Conservation (phyloP, 2,797 vertebrate genomes). For the Sphaeramia orbicularis region DNA sequence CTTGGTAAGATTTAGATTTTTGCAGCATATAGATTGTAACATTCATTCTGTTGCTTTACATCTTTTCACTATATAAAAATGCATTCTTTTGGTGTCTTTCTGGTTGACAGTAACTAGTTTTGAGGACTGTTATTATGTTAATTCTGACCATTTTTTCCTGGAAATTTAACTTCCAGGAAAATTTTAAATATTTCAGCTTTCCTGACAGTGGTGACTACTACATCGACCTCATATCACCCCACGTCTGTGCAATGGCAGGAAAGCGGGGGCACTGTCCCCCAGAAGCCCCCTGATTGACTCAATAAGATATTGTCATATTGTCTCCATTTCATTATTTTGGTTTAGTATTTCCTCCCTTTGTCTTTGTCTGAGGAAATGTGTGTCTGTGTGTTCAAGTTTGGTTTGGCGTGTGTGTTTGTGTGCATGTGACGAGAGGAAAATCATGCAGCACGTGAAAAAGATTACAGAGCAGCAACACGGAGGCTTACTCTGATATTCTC, state of each 20-base stretch:
- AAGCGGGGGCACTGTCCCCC: constrained; percentile 21
- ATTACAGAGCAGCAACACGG: constrained; percentile 69
- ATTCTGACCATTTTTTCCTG: no score
- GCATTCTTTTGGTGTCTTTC: no score
- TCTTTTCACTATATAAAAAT: no score
- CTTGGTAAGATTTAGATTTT: no score
- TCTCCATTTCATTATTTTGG: constrained; percentile 51
- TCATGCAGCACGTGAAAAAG: constrained; percentile 37
- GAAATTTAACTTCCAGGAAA: no score
- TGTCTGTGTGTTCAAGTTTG: background rate
- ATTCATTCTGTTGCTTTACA: no score
- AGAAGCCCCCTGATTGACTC: constrained; percentile 31
- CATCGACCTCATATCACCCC: constrained; percentile 13
- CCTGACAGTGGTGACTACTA: background rate
- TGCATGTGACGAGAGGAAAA: constrained; percentile 30
- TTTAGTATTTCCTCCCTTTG: constrained; percentile 68
- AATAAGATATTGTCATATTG: constrained; percentile 28
- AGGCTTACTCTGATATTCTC: constrained; percentile 55
- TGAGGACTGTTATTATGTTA: no score
- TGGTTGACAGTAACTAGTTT: no score
- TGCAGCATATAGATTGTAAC: no score
- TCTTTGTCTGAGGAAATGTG: constrained; percentile 29
- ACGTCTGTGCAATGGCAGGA: constrained; percentile 1
- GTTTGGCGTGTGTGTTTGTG: constrained; percentile 13
- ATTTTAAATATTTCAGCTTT: no score